Percentiles rank a stretch among this genome's conserved stretches.
Evolutionary conservation across 2,888 invertebrate genomes (phyloP).

Genomic region (Hofmannophila pseudospretella): DNA sequence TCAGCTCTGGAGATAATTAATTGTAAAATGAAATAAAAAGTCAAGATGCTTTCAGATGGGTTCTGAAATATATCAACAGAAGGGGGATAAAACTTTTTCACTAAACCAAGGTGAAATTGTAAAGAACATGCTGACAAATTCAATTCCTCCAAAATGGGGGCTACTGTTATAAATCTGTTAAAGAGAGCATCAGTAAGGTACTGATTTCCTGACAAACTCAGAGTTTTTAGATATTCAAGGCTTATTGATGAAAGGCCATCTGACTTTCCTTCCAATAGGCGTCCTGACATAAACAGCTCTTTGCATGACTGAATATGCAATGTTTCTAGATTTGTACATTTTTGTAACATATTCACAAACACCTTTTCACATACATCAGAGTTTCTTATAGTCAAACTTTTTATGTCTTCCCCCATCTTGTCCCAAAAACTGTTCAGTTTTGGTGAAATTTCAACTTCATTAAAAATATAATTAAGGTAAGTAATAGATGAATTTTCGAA

Average conservation of each 20-base stretch:
- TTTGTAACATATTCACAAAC: conserved; percentile 77
- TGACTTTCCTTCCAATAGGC: conserved; percentile 78
- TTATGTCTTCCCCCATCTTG: conserved; percentile 75
- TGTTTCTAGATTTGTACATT: conserved; percentile 74
- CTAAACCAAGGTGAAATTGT: conserved; percentile 83
- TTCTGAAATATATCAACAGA: conserved; percentile 44
- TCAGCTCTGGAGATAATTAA: conserved; percentile 73
- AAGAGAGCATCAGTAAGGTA: conserved; percentile 87
- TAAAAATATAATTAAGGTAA: conserved; percentile 71
- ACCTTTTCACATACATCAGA: conserved; percentile 82
- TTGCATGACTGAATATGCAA: conserved; percentile 82
- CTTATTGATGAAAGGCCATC: conserved; percentile 69
- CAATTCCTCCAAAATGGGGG: conserved; percentile 78
- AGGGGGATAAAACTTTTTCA: conserved; percentile 82
- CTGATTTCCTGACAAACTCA: conserved; percentile 82
- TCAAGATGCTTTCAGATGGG: conserved; percentile 83
- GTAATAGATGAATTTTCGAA: conserved; percentile 59
- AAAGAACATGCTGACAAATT: conserved; percentile 83
- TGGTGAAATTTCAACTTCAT: conserved; percentile 73
- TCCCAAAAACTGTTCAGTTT: conserved; percentile 76
- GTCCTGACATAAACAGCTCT: conserved; percentile 85
- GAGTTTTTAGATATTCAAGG: conserved; percentile 71
- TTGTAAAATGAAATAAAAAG: conserved; percentile 81
- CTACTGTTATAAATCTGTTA: conserved; percentile 79
- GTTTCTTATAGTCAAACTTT: conserved; percentile 73